Percentiles rank a stretch among this genome's conserved stretches.
Conservation (phyloP, 2,797 vertebrate genomes). For the Neosilurus hyrtlii region DNA sequence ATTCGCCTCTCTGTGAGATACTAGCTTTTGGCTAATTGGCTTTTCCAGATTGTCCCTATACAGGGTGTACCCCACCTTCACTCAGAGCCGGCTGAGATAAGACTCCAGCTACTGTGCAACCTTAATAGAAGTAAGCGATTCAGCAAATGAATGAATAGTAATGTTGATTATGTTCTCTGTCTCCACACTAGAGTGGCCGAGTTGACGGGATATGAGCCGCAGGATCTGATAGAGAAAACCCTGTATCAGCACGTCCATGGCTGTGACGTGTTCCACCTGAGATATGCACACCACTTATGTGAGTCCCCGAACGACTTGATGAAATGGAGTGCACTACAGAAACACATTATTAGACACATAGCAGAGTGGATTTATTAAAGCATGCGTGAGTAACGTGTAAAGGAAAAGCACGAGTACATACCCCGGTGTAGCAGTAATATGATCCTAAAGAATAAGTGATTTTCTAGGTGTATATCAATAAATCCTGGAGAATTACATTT, state of each 20-base stretch:
- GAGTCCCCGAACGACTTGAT: conserved; percentile 63
- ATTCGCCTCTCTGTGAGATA: too few species aligned
- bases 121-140: too few species aligned
- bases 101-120: too few species aligned
- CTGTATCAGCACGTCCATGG: conserved; percentile 91
- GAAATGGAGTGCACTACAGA: background rate
- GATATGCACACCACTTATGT: conserved; percentile 88
- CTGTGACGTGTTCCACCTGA: conserved; percentile 87
- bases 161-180: conserved; percentile 7
- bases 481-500: background rate
- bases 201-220: conserved; percentile 90
- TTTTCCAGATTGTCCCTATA: too few species aligned
- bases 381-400: background rate
- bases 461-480: background rate
- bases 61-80: too few species aligned
- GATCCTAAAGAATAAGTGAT: background rate
- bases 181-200: conserved; percentile 80
- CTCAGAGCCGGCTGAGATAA: too few species aligned
- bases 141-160: too few species aligned
- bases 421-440: background rate
- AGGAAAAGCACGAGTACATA: background rate
- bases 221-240: conserved; percentile 95
- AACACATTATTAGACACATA: background rate
- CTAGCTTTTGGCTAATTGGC: too few species aligned
- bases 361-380: background rate